Percentiles rank a stretch among this genome's conserved stretches.
Conservation (phyloP, 1,140 invertebrate species). For the Lithobius niger region DNA sequence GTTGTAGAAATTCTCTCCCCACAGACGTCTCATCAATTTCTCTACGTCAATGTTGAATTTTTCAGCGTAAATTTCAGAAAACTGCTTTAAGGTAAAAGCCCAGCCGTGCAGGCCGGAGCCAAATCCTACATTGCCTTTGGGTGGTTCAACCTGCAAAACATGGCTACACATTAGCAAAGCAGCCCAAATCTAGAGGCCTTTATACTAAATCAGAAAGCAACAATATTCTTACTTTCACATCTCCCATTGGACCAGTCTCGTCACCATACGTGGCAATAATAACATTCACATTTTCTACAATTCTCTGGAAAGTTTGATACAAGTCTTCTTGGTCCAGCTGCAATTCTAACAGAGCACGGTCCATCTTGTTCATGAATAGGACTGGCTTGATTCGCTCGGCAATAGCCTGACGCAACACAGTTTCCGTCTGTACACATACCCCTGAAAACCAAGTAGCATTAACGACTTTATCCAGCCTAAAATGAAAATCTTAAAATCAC, state of each 20-base stretch:
- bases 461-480: too few relatives aligned
- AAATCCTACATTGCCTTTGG: conserved; percentile 97
- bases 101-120: conserved; percentile 97
- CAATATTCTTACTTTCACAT: conserved; percentile 63
- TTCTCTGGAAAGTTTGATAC: conserved; percentile 99
- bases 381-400: conserved; percentile 98
- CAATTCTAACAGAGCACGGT: conserved; percentile 87
- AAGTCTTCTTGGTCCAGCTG: conserved; percentile 92
- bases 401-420: conserved; percentile 96
- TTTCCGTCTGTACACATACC: conserved; percentile 99
- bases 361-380: conserved; percentile 99
- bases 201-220: conserved; percentile 18
- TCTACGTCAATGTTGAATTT: conserved; percentile 97
- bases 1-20: conserved; percentile 97
- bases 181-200: conserved; percentile 17
- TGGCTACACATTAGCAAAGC: conserved; percentile 11
- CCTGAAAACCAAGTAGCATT: conserved; percentile 43
- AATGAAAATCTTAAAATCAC: too few relatives aligned
- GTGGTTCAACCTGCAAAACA: conserved; percentile 63
- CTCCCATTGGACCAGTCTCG: conserved; percentile 95
- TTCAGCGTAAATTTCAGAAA: conserved; percentile 95
- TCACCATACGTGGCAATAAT: conserved; percentile 99
- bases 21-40: conserved; percentile 82
- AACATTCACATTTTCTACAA: conserved; percentile 99
- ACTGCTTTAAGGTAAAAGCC: conserved; percentile 99